These are phyloP conservation scores for Dinomys branickii DNA, from an alignment of 2,113 vertebrate species.

Conservation along the genomic window DNA sequence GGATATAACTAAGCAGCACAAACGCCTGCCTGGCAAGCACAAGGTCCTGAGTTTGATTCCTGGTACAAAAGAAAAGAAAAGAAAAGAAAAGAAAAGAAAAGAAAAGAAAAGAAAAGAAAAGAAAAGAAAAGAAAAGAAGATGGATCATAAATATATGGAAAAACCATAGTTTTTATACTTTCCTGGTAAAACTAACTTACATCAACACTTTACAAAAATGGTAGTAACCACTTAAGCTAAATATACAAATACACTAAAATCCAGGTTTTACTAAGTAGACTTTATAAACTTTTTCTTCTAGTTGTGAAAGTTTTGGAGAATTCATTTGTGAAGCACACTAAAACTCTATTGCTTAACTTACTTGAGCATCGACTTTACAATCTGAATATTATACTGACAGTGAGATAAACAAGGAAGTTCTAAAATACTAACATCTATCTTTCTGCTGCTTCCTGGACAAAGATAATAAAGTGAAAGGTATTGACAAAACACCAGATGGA, in stretches of 20 bases:
- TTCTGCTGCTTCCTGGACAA: slow-evolving; percentile 3
- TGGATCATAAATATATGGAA: background rate
- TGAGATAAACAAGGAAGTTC: slow-evolving; percentile 76
- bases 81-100: no score
- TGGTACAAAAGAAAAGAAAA: no score
- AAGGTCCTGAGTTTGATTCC: no score
- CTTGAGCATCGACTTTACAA: slow-evolving; percentile 70
- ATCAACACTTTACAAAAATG: background rate
- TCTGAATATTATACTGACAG: slow-evolving; percentile 52
- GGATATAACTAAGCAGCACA: no score
- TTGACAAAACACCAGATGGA: slow-evolving; percentile 69
- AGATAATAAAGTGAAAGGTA: slow-evolving; percentile 61
- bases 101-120: no score
- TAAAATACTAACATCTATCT: slow-evolving; percentile 57
- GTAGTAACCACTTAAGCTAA: background rate
- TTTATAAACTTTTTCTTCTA: background rate
- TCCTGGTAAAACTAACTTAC: background rate
- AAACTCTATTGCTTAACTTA: slow-evolving; percentile 75
- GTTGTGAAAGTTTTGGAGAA: background rate
- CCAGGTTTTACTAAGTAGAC: background rate
- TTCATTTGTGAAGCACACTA: slow-evolving; percentile 53
- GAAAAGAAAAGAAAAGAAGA: no score
- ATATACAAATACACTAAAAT: background rate
- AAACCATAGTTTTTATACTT: background rate
- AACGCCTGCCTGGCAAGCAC: no score